These are phyloP conservation scores for Paralichthys olivaceus DNA, from an alignment of 2,113 vertebrate species.

Conservation along the genomic window DNA sequence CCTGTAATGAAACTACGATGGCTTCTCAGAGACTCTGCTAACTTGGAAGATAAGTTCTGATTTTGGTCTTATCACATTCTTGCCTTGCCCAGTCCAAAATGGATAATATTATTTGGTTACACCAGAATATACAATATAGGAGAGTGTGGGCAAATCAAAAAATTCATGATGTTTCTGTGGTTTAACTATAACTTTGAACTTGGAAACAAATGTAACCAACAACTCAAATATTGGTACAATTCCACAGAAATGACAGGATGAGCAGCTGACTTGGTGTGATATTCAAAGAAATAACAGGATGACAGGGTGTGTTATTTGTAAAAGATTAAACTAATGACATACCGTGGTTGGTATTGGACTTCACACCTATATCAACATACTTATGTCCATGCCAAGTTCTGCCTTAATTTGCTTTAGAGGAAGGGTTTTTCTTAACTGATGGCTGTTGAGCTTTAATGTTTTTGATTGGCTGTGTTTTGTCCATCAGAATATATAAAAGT, in stretches of 20 bases:
- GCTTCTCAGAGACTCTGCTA: background rate
- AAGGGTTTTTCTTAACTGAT: slow-evolving; percentile 22
- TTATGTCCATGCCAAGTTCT: slow-evolving; percentile 22
- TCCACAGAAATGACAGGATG: no score
- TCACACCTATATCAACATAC: slow-evolving; percentile 58
- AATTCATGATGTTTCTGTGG: no score
- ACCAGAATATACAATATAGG: slow-evolving; percentile 46
- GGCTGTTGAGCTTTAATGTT: background rate
- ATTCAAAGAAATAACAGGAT: background rate
- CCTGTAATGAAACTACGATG: slow-evolving; percentile 1
- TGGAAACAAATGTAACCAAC: background rate
- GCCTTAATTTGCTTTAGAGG: slow-evolving; percentile 63
- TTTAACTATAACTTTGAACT: no score
- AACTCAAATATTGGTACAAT: no score
- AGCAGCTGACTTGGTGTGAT: background rate
- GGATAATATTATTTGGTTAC: slow-evolving; percentile 59
- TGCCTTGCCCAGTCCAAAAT: slow-evolving; percentile 41
- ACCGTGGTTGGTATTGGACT: slow-evolving; percentile 4
- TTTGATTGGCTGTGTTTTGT: slow-evolving; percentile 28
- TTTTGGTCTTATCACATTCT: slow-evolving; percentile 33
- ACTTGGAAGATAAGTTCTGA: slow-evolving; percentile 19
- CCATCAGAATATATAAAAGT: slow-evolving; percentile 42
- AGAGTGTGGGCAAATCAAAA: slow-evolving; percentile 10
- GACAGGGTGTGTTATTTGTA: slow-evolving; percentile 10
- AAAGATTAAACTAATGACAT: background rate